Percentiles rank a stretch among this genome's conserved stretches.
Evolutionary conservation across 1,140 invertebrate species (phyloP).

Genomic region (Aleiodes sp.): DNA sequence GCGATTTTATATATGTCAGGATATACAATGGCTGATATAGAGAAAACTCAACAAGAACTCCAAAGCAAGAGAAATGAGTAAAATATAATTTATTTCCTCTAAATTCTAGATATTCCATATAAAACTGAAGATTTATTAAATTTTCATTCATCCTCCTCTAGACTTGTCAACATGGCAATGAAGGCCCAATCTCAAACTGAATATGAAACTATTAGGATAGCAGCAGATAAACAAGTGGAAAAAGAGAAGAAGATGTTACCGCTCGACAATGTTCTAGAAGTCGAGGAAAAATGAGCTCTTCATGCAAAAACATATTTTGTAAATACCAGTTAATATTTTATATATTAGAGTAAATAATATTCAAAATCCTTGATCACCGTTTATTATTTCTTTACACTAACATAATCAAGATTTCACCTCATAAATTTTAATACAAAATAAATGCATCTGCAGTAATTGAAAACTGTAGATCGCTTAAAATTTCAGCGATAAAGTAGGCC

Average conservation of each 20-base stretch:
- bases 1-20: conserved; percentile 65
- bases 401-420: background rate
- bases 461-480: background rate
- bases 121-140: conserved; percentile 37
- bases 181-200: background rate
- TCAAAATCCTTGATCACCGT: background rate
- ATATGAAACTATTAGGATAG: too few relatives aligned
- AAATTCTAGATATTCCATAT: background rate
- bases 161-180: background rate
- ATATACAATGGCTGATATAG: conserved; percentile 66
- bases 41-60: conserved; percentile 67
- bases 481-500: background rate
- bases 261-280: background rate
- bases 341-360: background rate
- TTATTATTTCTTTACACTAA: background rate
- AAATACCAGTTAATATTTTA: conserved; percentile 11
- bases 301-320: conserved; percentile 11
- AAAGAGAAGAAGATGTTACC: background rate
- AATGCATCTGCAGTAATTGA: background rate
- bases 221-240: too few relatives aligned
- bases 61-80: conserved; percentile 39
- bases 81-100: conserved; percentile 6
- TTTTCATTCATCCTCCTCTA: too few relatives aligned
- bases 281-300: too few relatives aligned
- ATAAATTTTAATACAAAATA: background rate